These are phyloP conservation scores for Lampropteryx suffumata DNA, from an alignment of 2,888 invertebrate genomes.

Conservation along the genomic window DNA sequence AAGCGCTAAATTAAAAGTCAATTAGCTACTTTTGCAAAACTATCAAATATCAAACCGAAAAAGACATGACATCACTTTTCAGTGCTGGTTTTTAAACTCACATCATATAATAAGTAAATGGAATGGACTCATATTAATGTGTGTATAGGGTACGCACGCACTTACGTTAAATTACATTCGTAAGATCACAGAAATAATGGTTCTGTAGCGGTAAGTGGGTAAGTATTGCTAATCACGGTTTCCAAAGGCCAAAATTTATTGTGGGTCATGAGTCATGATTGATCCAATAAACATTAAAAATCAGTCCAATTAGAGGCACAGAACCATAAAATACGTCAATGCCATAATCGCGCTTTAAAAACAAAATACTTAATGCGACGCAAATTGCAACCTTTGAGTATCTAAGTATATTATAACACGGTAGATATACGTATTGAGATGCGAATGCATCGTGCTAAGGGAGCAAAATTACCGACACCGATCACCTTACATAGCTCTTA, in stretches of 20 bases:
- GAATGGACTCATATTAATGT: slow-evolving; percentile 43
- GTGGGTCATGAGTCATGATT: slow-evolving; percentile 8
- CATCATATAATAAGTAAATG: slow-evolving; percentile 62
- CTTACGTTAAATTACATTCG: too few relatives aligned
- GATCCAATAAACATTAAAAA: slow-evolving; percentile 20
- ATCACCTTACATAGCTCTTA: slow-evolving; percentile 48
- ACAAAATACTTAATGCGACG: slow-evolving; percentile 7
- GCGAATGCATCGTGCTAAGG: slow-evolving; percentile 10
- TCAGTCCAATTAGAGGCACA: slow-evolving; percentile 14
- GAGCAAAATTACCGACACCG: slow-evolving; percentile 32
- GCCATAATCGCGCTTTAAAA: slow-evolving; percentile 9
- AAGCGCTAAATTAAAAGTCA: slow-evolving; percentile 36
- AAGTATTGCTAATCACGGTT: not conserved
- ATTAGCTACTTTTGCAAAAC: slow-evolving; percentile 44
- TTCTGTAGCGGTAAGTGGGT: too few relatives aligned
- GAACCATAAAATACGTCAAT: slow-evolving; percentile 15
- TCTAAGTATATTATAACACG: not conserved
- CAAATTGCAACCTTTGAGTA: slow-evolving; percentile 15
- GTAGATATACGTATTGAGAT: slow-evolving; percentile 14
- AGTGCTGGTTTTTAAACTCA: slow-evolving; percentile 49
- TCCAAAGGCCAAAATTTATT: slow-evolving; percentile 13
- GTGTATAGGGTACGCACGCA: too few relatives aligned
- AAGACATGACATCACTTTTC: slow-evolving; percentile 64
- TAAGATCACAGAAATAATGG: slow-evolving; percentile 1
- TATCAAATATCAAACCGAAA: slow-evolving; percentile 57